A percentile compares a stretch with the other conserved stretches of the same genome.
These are phyloP conservation scores for Hyperopisus bebe DNA, from an alignment of 2,113 vertebrate genomes.

Conservation along the genomic window DNA sequence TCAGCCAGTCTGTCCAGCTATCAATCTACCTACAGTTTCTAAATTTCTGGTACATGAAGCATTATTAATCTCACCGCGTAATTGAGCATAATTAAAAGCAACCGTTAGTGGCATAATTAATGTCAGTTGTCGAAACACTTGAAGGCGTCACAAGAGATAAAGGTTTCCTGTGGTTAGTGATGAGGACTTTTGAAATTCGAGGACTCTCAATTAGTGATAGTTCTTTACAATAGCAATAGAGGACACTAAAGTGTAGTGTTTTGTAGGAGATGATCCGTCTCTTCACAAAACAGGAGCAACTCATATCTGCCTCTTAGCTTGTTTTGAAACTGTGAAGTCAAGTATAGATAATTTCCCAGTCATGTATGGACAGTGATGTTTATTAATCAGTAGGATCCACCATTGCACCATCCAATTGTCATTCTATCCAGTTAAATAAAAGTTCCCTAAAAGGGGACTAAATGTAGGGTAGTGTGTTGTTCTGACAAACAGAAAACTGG, in stretches of 20 bases:
- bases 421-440: not conserved
- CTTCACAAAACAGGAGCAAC: not conserved
- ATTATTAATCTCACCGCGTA: constrained; percentile 59
- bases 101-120: constrained; percentile 63
- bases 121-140: constrained; percentile 56
- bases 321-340: not conserved
- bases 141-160: constrained; percentile 48
- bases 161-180: constrained; percentile 41
- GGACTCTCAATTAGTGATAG: constrained; percentile 13
- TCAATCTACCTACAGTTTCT: constrained; percentile 62
- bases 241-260: constrained; percentile 18
- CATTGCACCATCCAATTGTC: not conserved
- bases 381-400: not conserved
- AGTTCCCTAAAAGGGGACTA: not conserved
- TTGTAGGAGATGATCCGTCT: not conserved
- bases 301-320: not conserved
- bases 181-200: constrained; percentile 29
- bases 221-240: constrained; percentile 30
- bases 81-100: constrained; percentile 64
- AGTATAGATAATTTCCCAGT: not conserved
- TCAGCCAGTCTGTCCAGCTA: constrained; percentile 51
- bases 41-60: constrained; percentile 43
- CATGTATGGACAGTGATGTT: not conserved
- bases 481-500: not conserved
- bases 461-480: not conserved